phyloP scores from a whole-genome alignment of 1,140 invertebrate species.

The Nilaparvata lugens region DNA sequence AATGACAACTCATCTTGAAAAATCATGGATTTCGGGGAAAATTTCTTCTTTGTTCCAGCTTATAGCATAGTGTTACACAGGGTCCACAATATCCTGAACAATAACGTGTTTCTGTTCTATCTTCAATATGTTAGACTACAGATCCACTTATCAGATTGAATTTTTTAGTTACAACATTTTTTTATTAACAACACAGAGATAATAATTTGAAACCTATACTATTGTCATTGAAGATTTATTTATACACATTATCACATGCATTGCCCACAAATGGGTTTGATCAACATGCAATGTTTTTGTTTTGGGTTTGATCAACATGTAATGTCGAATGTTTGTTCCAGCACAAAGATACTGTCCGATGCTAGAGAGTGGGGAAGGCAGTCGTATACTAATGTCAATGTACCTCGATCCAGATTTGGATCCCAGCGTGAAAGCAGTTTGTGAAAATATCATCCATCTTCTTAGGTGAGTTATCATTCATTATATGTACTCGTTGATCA shows the following conservation, averaged over 20 bases:
- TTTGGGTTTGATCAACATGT: constrained; percentile 11
- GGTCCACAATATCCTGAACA: too few species aligned
- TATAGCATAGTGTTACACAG: too few species aligned
- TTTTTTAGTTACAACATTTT: not conserved
- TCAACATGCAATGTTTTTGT: not conserved
- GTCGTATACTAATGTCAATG: constrained; percentile 42
- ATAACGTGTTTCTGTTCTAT: too few species aligned
- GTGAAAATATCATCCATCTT: constrained; percentile 20
- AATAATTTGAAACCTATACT: not conserved
- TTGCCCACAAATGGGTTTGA: too few species aligned
- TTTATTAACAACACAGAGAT: not conserved
- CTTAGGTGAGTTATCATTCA: constrained; percentile 15
- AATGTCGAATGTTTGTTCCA: constrained; percentile 35
- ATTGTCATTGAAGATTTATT: not conserved
- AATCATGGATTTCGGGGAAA: too few species aligned
- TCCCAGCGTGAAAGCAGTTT: constrained; percentile 29
- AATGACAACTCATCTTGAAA: too few species aligned
- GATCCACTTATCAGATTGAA: not conserved
- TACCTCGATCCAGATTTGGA: constrained; percentile 32
- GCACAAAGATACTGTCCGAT: constrained; percentile 64
- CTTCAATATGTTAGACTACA: too few species aligned
- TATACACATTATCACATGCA: not conserved
- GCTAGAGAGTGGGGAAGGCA: constrained; percentile 54
- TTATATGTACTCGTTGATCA: too few species aligned
- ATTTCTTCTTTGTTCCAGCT: too few species aligned